Evolutionary conservation across 2,888 invertebrate species (phyloP).

Genomic region (Ligdia adustata): DNA sequence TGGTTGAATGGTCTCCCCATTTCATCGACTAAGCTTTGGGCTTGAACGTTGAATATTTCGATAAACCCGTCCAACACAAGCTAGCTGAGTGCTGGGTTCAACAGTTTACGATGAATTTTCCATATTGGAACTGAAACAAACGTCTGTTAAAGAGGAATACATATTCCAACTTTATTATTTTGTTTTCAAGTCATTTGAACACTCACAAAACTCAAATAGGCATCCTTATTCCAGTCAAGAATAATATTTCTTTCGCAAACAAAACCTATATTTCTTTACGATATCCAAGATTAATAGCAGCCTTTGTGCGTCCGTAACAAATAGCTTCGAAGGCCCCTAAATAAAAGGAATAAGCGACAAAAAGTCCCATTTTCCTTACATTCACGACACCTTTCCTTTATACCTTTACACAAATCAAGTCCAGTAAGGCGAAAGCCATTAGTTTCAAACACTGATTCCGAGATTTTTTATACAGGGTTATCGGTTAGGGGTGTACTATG

Average conservation of each 20-base stretch:
- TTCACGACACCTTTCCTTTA: slow-evolving; percentile 22
- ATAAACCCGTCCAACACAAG: not conserved
- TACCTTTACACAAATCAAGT: slow-evolving; percentile 24
- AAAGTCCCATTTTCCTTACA: slow-evolving; percentile 17
- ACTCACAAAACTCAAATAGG: no score
- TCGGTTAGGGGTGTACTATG: no score
- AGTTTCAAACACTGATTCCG: slow-evolving; percentile 2
- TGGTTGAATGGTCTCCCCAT: not conserved
- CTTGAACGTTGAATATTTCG: not conserved
- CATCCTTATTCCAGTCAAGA: no score
- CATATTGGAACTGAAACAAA: not conserved
- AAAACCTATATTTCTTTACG: slow-evolving; percentile 10
- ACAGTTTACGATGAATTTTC: not conserved
- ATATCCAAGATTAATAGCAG: slow-evolving; percentile 17
- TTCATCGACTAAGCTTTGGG: not conserved
- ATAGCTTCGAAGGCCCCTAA: slow-evolving; percentile 9
- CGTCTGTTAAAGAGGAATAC: no score
- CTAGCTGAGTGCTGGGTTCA: not conserved
- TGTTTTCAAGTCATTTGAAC: no score
- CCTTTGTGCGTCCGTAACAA: slow-evolving; percentile 16
- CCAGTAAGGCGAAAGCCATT: slow-evolving; percentile 22
- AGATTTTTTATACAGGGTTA: no score
- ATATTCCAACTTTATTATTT: no score
- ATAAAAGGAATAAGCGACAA: slow-evolving; percentile 24
- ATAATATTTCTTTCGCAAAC: not conserved